Evolutionary conservation across 2,797 vertebrate genomes (phyloP).

Genomic region (Enoplosus armatus): DNA sequence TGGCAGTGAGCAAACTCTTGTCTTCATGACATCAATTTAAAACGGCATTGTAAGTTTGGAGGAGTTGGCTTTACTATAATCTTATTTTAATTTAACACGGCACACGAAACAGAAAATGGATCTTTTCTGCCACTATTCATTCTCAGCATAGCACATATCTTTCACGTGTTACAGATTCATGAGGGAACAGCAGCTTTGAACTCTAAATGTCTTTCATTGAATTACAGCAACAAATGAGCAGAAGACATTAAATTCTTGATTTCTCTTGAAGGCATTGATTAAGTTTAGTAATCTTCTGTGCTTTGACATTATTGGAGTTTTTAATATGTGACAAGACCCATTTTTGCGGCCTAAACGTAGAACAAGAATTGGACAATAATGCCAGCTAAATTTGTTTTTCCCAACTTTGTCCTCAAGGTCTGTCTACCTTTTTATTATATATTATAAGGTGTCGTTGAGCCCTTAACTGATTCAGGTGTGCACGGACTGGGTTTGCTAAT

Average conservation of each 20-base stretch:
- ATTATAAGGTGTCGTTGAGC: not conserved
- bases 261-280: not conserved
- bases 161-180: not conserved
- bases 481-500: not conserved
- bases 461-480: not conserved
- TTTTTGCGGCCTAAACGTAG: not conserved
- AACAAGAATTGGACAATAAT: not conserved
- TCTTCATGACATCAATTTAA: conserved; percentile 36
- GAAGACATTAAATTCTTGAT: not conserved
- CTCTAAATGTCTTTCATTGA: not conserved
- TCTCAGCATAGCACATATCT: not conserved
- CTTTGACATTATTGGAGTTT: not conserved
- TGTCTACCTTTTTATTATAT: not conserved
- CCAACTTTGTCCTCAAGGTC: not conserved
- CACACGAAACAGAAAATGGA: not conserved
- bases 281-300: not conserved
- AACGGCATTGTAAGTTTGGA: conserved; percentile 19
- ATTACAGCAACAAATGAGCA: not conserved
- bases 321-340: not conserved
- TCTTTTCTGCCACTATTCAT: conserved; percentile 7
- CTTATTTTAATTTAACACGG: conserved; percentile 14
- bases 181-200: not conserved
- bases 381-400: rapidly evolving
- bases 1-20: conserved; percentile 33
- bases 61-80: conserved; percentile 9